These are phyloP conservation scores for Cryptosula pallasiana DNA, from an alignment of 2,888 invertebrate species.

Conservation along the genomic window DNA sequence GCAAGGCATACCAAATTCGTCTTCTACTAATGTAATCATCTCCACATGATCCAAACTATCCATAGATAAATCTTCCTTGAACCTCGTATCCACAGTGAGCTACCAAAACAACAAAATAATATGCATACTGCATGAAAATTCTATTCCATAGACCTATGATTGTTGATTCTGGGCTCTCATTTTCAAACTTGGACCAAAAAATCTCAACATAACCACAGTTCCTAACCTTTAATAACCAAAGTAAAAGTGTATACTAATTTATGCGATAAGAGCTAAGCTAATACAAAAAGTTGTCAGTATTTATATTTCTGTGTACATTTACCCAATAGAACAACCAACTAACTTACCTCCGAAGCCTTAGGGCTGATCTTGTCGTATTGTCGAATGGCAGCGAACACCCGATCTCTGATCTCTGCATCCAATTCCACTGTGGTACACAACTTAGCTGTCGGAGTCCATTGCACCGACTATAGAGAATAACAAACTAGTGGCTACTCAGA, in stretches of 20 bases:
- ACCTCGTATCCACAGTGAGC: slow-evolving; percentile 10
- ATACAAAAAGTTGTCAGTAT: too few species aligned
- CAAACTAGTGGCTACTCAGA: too few species aligned
- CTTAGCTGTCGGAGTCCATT: neutral
- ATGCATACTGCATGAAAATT: too few species aligned
- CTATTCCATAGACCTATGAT: too few species aligned
- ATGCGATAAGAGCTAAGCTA: too few species aligned
- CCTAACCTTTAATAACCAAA: too few species aligned
- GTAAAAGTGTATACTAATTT: too few species aligned
- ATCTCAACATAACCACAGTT: too few species aligned
- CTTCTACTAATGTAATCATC: slow-evolving; percentile 25
- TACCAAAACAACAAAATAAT: slow-evolving; percentile 6
- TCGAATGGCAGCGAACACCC: neutral
- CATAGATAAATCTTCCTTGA: slow-evolving; percentile 23
- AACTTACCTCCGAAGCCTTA: neutral
- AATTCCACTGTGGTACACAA: neutral
- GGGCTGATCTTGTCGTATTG: slow-evolving; percentile 1
- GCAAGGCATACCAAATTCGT: slow-evolving; percentile 24
- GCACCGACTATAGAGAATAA: neutral
- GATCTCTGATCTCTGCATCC: neutral
- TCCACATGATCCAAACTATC: slow-evolving; percentile 26
- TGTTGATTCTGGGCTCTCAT: too few species aligned
- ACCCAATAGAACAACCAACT: neutral
- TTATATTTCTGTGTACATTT: too few species aligned
- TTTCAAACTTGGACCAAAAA: too few species aligned